Conservation (phyloP, 2,797 vertebrate genomes). For the Zenarchopterus dispar region DNA sequence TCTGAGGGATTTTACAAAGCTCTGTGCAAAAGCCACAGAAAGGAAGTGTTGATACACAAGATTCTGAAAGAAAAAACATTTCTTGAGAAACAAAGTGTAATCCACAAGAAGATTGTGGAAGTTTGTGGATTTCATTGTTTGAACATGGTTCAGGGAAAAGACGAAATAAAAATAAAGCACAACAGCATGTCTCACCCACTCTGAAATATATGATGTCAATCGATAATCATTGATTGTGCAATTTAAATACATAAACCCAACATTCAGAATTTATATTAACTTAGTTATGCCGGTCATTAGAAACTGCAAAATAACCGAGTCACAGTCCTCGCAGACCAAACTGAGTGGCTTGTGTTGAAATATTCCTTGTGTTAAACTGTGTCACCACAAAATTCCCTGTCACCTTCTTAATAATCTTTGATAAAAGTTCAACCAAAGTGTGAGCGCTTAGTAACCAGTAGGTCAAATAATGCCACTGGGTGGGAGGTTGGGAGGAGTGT, state of each 20-base stretch:
- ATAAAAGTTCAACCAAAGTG: conserved; percentile 24
- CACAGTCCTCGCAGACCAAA: not conserved
- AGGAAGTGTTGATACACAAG: conserved; percentile 29
- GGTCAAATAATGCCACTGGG: conserved; percentile 17
- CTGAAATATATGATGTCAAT: conserved; percentile 17
- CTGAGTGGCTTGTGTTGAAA: not conserved
- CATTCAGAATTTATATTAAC: conserved; percentile 6
- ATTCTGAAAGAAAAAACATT: conserved; percentile 20
- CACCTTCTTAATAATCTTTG: conserved; percentile 11
- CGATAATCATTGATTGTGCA: conserved; percentile 4
- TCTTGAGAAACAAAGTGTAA: conserved; percentile 26
- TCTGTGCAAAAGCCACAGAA: too few species aligned
- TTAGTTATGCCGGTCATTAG: conserved; percentile 7
- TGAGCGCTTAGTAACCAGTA: conserved; percentile 3
- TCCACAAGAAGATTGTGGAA: not conserved
- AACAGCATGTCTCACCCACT: conserved; percentile 18
- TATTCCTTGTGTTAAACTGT: conserved; percentile 10
- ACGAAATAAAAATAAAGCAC: not conserved
- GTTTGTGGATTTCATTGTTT: conserved; percentile 15
- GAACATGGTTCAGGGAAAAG: conserved; percentile 16
- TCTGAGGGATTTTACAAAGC: conserved; percentile 39
- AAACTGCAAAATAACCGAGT: conserved; percentile 20
- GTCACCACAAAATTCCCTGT: conserved; percentile 11
- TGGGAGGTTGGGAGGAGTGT: conserved; percentile 6
- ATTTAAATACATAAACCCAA: conserved; percentile 25